A percentile compares a stretch with the other conserved stretches of the same genome.
phyloP scores from a whole-genome alignment of 2,797 vertebrate genomes.

The Apogon hyalosoma region DNA sequence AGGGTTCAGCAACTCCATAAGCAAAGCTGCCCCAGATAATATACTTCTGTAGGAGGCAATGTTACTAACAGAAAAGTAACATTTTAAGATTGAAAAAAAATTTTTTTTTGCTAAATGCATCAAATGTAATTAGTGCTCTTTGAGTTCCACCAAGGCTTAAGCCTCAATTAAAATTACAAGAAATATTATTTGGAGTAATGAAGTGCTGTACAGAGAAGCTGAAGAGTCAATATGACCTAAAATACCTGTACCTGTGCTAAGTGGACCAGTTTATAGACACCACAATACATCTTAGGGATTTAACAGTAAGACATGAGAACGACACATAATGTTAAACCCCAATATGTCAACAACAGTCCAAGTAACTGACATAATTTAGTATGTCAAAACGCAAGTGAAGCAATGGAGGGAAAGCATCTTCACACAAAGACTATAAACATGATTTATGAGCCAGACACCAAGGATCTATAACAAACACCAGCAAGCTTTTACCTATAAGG shows the following conservation, averaged over 20 bases:
- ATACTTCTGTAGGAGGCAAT: conserved; percentile 29
- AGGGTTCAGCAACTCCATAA: conserved; percentile 35
- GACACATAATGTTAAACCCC: conserved; percentile 31
- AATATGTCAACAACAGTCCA: conserved; percentile 34
- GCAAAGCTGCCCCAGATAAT: conserved; percentile 51
- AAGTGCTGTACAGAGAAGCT: conserved; percentile 37
- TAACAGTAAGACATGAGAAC: conserved; percentile 32
- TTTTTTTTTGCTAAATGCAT: background rate
- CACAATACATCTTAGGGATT: conserved; percentile 33
- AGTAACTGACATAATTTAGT: conserved; percentile 28
- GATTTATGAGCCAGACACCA: conserved; percentile 18
- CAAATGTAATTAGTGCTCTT: background rate
- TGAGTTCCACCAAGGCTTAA: background rate
- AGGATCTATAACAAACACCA: conserved; percentile 30
- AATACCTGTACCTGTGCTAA: conserved; percentile 1
- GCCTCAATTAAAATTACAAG: conserved; percentile 12
- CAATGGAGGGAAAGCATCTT: conserved; percentile 23
- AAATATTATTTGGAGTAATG: conserved; percentile 60
- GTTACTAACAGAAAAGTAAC: too few relatives aligned
- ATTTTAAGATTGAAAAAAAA: too few relatives aligned
- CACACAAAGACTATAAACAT: conserved; percentile 37
- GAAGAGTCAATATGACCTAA: conserved; percentile 8
- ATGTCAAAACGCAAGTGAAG: conserved; percentile 28
- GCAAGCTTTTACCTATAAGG: conserved; percentile 1
- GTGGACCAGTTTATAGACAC: conserved; percentile 25